Percentiles rank a stretch among this genome's conserved stretches.
Conservation (phyloP, 2,113 vertebrate genomes). For the Carettochelys insculpta region DNA sequence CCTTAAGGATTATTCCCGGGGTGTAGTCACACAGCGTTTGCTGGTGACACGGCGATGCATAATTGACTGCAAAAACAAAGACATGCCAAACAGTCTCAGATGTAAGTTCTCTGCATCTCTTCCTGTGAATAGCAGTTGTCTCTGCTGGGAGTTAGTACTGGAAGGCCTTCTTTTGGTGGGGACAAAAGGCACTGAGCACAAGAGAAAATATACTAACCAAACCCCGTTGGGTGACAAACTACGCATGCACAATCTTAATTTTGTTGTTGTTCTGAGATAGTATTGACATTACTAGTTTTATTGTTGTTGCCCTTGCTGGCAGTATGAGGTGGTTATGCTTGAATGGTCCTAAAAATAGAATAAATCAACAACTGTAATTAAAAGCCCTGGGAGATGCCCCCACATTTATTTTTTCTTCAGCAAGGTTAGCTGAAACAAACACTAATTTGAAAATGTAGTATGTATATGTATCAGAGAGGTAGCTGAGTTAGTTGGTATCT, state of each 20-base stretch:
- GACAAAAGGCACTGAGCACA: neutral
- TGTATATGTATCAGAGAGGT: too few species aligned
- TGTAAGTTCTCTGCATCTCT: neutral
- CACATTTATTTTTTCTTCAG: neutral
- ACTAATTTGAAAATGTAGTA: neutral
- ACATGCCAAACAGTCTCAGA: neutral
- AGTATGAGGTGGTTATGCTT: fast-evolving
- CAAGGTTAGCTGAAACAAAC: neutral
- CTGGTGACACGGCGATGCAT: neutral
- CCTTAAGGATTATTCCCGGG: too few species aligned
- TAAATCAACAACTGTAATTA: neutral
- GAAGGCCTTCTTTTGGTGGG: neutral
- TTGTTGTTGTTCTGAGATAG: neutral
- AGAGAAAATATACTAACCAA: neutral
- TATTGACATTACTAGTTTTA: neutral
- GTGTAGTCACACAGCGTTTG: neutral
- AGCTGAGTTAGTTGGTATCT: too few species aligned
- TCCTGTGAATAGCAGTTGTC: neutral
- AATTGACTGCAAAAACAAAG: neutral
- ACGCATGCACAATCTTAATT: neutral
- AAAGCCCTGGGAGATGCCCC: neutral
- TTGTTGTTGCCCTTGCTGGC: neutral
- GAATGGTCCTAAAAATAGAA: fast-evolving
- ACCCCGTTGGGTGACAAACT: neutral
- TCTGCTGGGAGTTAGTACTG: neutral